Evolutionary conservation across 1,140 invertebrate species (phyloP), one percentile per base, ranked within the genome.

Genomic region (Neoseiulus cucumeris): DNA sequence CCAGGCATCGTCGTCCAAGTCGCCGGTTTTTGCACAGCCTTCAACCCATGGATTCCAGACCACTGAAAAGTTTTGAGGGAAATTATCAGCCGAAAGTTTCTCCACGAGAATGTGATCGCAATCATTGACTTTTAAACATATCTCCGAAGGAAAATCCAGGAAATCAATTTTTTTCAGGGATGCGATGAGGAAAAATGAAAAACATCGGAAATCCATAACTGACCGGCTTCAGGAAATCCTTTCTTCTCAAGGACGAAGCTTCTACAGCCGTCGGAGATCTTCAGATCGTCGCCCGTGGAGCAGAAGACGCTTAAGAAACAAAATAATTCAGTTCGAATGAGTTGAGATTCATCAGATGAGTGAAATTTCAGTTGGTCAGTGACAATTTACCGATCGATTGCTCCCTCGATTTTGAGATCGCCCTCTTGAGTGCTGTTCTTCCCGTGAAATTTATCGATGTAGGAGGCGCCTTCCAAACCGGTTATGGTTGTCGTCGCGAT

Each of bases 11-110:
- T 94, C 89, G 20, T 89, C 91, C 76, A 96, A 91, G 77, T 96
- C 91, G 0, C 83, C 80, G 76, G 93, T 91, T 73, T 89, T 87
- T 70, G 89, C 86, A 22, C 89, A 89, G 72, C 88, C 86, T 68
- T 93, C 88, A 55, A 85, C 79, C 91, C 91, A 95, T 2, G 92
- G 92, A 81, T 96, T 95, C 92, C 91, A 96, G 59, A 96, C 82
- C 68, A 95, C 91, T 82, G 76, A 25, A 74, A 74, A 47, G 14
- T 47, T 20, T 14, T 7, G 45, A 44, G 45, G 17, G 17, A 28
- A 47, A 25, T 25, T 9, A 20, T 47, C 14, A 7, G 20, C 42
- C 12, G 42, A 12, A 12, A 44, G n/a, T 47, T 47, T 47, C 4
- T 47, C 4, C 42, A 14, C 42, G n/a, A 44, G n/a, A 14, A 14